phyloP scores from a whole-genome alignment of 1,140 invertebrate genomes.

The Philotrypesis tridentata region DNA sequence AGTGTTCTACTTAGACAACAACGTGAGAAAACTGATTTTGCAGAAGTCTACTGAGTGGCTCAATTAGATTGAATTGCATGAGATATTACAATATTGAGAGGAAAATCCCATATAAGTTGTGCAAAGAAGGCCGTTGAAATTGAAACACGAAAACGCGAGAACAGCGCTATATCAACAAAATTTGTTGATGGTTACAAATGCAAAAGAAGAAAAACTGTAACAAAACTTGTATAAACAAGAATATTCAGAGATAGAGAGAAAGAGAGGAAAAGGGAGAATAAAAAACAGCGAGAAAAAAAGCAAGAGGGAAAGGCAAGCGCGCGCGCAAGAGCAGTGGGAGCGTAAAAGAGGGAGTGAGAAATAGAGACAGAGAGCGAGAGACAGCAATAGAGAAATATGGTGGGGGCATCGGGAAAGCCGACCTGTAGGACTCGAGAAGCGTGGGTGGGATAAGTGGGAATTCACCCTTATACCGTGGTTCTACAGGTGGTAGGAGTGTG shows the following conservation, averaged over 20 bases:
- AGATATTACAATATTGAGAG: background rate
- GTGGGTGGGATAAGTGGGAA: slow-evolving; percentile 50
- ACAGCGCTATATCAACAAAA: background rate
- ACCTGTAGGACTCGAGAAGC: slow-evolving; percentile 36
- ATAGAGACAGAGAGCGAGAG: background rate
- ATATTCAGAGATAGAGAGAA: background rate
- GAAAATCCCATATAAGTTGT: background rate
- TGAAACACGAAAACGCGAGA: background rate
- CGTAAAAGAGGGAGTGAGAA: background rate
- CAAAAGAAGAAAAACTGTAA: slow-evolving; percentile 19
- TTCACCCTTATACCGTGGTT: slow-evolving; percentile 54
- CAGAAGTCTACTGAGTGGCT: background rate
- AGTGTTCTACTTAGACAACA: no score
- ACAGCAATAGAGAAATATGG: background rate
- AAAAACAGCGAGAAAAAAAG: background rate
- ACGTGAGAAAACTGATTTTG: background rate
- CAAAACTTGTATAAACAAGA: background rate
- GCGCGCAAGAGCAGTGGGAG: background rate
- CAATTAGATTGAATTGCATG: background rate
- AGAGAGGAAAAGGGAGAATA: background rate
- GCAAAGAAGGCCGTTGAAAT: background rate
- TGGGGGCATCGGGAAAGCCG: slow-evolving; percentile 7
- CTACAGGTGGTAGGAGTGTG: slow-evolving; percentile 64
- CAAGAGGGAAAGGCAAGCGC: background rate
- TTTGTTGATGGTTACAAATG: background rate